A percentile compares a stretch with the other conserved stretches of the same genome.
Conservation (phyloP, 2,113 vertebrate genomes). For the Oryzias woworae region DNA sequence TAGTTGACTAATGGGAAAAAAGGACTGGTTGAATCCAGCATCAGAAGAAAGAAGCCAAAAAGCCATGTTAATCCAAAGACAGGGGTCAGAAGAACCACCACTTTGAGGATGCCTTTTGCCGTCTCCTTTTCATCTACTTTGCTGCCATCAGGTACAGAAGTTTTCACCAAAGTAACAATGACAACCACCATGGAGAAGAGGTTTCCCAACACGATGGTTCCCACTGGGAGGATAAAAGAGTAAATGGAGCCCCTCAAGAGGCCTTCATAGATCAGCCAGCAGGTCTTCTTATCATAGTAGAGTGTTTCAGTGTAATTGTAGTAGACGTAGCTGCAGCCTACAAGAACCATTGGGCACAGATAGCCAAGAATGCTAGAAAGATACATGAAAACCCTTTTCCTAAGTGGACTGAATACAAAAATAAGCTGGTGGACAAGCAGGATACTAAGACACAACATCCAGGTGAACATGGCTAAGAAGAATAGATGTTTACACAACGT, state of each 20-base stretch:
- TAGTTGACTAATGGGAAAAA: constrained; percentile 7
- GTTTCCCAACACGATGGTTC: constrained; percentile 83
- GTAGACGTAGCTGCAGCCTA: constrained; percentile 81
- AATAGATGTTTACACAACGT: constrained; percentile 87
- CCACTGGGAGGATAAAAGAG: constrained; percentile 84
- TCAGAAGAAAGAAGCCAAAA: constrained; percentile 65
- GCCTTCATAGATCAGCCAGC: constrained; percentile 82
- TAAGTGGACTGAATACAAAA: constrained; percentile 87
- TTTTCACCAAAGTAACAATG: constrained; percentile 85
- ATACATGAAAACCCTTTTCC: constrained; percentile 83
- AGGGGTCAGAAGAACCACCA: constrained; percentile 75
- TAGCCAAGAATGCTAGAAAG: constrained; percentile 86
- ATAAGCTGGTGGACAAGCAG: constrained; percentile 93
- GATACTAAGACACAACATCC: constrained; percentile 91
- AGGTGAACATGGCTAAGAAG: constrained; percentile 89
- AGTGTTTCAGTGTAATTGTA: constrained; percentile 55
- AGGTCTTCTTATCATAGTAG: constrained; percentile 66
- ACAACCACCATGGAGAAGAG: constrained; percentile 85
- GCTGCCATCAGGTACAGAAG: constrained; percentile 66
- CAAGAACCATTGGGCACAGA: constrained; percentile 81
- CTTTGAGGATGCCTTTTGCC: constrained; percentile 77
- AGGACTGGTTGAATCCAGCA: rapidly evolving
- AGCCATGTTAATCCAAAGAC: constrained; percentile 80
- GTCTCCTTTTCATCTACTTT: constrained; percentile 71
- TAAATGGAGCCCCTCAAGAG: constrained; percentile 81